These are phyloP conservation scores for Taurulus bubalis DNA, from an alignment of 2,113 vertebrate species.

Conservation along the genomic window DNA sequence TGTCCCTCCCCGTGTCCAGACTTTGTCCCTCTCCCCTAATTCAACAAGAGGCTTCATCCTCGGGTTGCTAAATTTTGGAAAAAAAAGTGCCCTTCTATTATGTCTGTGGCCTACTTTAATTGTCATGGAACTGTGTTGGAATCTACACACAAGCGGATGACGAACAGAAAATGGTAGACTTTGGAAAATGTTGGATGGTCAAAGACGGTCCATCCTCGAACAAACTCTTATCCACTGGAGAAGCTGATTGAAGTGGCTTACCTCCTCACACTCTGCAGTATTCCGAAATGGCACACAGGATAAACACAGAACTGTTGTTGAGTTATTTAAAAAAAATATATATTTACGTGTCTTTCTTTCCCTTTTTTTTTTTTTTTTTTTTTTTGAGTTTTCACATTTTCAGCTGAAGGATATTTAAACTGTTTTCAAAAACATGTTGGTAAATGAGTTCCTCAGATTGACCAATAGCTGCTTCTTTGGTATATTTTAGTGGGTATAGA, in stretches of 20 bases:
- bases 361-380: conserved; percentile 38
- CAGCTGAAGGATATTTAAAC: conserved; percentile 87
- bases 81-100: conserved; percentile 75
- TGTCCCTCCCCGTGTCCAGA: conserved; percentile 45
- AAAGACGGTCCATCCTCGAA: conserved; percentile 66
- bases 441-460: conserved; percentile 87
- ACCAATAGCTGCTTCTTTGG: conserved; percentile 96
- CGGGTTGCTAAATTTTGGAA: conserved; percentile 56
- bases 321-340: conserved; percentile 74
- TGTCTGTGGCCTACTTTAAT: conserved; percentile 73
- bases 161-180: conserved; percentile 47
- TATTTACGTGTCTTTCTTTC: conserved; percentile 64
- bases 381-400: conserved; percentile 78
- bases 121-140: conserved; percentile 59
- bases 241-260: conserved; percentile 77
- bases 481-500: conserved; percentile 85
- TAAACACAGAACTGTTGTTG: conserved; percentile 69
- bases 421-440: conserved; percentile 74
- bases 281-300: conserved; percentile 81
- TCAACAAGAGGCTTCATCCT: conserved; percentile 55
- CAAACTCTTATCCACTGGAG: conserved; percentile 77
- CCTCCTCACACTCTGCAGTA: conserved; percentile 80
- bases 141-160: conserved; percentile 43
- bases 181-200: conserved; percentile 54
- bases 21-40: conserved; percentile 37